Evolutionary conservation across 2,888 invertebrate genomes (phyloP).

Genomic region (Drosophila affinis): DNA sequence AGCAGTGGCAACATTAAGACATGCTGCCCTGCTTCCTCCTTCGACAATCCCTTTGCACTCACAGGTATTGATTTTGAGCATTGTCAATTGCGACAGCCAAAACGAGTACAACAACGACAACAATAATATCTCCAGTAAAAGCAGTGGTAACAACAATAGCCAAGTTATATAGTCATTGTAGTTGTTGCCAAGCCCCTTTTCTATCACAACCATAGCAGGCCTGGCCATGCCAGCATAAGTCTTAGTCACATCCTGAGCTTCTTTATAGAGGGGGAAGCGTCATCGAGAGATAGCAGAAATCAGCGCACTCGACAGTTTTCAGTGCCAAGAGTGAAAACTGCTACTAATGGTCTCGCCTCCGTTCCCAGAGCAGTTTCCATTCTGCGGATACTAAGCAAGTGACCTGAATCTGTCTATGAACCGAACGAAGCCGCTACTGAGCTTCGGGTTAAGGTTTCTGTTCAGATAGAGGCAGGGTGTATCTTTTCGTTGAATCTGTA

Average conservation of each 20-base stretch:
- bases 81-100: conserved; percentile 37
- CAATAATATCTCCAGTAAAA: conserved; percentile 5
- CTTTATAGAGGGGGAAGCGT: conserved; percentile 13
- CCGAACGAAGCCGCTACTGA: conserved; percentile 10
- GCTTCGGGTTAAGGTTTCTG: conserved; percentile 60
- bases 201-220: conserved; percentile 17
- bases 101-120: conserved; percentile 26
- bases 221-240: background rate
- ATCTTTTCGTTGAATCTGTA: background rate
- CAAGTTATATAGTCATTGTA: conserved; percentile 6
- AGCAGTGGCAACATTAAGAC: background rate
- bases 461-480: conserved; percentile 14
- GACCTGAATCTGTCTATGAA: conserved; percentile 54
- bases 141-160: conserved; percentile 10
- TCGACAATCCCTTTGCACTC: background rate
- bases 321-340: conserved; percentile 28
- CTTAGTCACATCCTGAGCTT: background rate
- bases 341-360: conserved; percentile 26
- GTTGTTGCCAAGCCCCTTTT: conserved; percentile 12
- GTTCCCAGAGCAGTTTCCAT: conserved; percentile 4
- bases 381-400: conserved; percentile 31
- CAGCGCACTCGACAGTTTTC: conserved; percentile 31
- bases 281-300: conserved; percentile 23
- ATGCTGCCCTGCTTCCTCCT: no score
- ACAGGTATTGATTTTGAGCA: conserved; percentile 59